phyloP scores from a whole-genome alignment of 2,888 invertebrate species.

The Rhopalosiphum nymphaeae region DNA sequence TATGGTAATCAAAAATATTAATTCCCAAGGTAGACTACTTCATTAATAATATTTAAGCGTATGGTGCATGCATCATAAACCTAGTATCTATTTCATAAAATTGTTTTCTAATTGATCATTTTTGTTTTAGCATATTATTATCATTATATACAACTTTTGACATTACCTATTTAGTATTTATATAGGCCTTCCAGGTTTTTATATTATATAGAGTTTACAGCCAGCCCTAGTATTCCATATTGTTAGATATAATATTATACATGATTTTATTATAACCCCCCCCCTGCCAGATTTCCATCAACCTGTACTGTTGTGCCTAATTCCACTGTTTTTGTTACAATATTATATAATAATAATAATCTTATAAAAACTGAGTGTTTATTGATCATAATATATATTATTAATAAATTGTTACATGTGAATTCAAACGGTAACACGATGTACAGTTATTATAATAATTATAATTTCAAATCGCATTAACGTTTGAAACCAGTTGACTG shows the following conservation, averaged over 20 bases:
- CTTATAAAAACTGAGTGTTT: constrained; percentile 47
- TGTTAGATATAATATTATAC: constrained; percentile 22
- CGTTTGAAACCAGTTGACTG: constrained; percentile 64
- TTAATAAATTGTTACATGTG: constrained; percentile 62
- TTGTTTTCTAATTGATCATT: constrained; percentile 31
- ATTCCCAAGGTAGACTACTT: constrained; percentile 51
- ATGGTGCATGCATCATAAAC: constrained; percentile 45
- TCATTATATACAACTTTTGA: neutral
- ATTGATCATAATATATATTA: constrained; percentile 59
- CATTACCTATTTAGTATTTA: constrained; percentile 59
- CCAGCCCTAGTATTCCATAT: constrained; percentile 49
- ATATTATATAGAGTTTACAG: constrained; percentile 26
- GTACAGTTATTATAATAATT: constrained; percentile 56
- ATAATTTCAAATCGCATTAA: constrained; percentile 64
- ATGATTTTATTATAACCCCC: constrained; percentile 4
- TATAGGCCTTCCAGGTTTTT: constrained; percentile 37
- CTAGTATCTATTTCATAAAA: constrained; percentile 21
- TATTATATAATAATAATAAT: constrained; percentile 47
- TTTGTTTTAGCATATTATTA: constrained; percentile 4
- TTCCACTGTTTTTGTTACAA: constrained; percentile 63
- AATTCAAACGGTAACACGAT: constrained; percentile 55
- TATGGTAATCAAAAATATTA: constrained; percentile 35
- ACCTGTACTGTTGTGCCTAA: constrained; percentile 61
- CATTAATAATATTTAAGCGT: constrained; percentile 52
- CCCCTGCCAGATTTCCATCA: neutral